phyloP scores from a whole-genome alignment of 2,888 invertebrate species.

The Muscina levida region DNA sequence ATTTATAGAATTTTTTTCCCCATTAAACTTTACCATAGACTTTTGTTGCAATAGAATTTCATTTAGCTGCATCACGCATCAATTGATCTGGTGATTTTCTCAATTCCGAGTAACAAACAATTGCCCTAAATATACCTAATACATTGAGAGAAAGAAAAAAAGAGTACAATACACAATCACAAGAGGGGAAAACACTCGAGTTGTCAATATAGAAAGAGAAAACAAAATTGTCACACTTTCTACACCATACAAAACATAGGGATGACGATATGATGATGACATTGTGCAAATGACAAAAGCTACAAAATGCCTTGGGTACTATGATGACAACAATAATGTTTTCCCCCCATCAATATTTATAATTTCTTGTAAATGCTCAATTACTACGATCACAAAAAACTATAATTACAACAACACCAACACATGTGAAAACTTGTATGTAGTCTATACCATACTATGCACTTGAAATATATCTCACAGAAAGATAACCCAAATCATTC shows the following conservation, averaged over 20 bases:
- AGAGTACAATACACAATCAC: too few relatives aligned
- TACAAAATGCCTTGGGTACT: not conserved
- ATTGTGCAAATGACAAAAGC: not conserved
- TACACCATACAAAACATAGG: not conserved
- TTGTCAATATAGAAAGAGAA: not conserved
- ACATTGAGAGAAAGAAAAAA: too few relatives aligned
- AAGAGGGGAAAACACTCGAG: not conserved
- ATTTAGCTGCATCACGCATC: not conserved
- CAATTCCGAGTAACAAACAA: too few relatives aligned
- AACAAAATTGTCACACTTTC: slow-evolving; percentile 41
- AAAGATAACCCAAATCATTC: too few relatives aligned
- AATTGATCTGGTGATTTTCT: not conserved
- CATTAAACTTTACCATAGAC: too few relatives aligned
- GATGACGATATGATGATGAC: not conserved
- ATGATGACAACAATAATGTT: slow-evolving; percentile 13
- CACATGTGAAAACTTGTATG: not conserved
- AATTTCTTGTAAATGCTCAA: slow-evolving; percentile 34
- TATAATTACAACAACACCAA: not conserved
- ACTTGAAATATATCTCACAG: not conserved
- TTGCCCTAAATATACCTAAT: too few relatives aligned
- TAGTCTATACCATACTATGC: not conserved
- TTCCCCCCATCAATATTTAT: slow-evolving; percentile 21
- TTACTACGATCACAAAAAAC: slow-evolving; percentile 23
- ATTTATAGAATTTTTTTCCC: too few relatives aligned
- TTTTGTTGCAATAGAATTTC: too few relatives aligned